Evolutionary conservation across 2,113 vertebrate genomes (phyloP).

Genomic region (Nicator chloris): DNA sequence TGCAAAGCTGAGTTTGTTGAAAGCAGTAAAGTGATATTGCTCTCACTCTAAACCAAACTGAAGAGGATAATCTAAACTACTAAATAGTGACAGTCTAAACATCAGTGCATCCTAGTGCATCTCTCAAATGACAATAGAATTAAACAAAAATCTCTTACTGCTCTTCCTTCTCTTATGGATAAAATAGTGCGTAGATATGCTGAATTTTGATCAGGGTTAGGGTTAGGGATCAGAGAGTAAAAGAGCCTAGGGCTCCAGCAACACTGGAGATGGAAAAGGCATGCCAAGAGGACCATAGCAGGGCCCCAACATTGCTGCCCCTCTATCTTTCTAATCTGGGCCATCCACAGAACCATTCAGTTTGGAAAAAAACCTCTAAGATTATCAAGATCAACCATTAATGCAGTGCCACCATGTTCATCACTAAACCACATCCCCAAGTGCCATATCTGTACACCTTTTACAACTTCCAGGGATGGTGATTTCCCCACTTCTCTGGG

Average conservation of each 20-base stretch:
- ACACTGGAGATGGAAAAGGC: neutral
- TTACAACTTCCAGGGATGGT: neutral
- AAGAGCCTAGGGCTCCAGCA: neutral
- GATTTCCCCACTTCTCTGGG: neutral
- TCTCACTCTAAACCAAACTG: neutral
- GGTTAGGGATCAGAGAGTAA: neutral
- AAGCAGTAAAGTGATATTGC: neutral
- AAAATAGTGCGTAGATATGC: neutral
- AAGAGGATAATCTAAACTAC: neutral
- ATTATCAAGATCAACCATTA: neutral
- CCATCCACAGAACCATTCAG: neutral
- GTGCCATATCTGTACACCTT: neutral
- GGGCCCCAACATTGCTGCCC: neutral
- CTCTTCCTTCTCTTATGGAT: neutral
- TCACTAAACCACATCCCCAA: neutral
- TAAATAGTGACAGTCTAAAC: neutral
- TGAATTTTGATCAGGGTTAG: neutral
- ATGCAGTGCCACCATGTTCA: fast-evolving
- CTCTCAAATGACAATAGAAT: neutral
- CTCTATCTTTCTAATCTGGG: neutral
- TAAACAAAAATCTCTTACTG: neutral
- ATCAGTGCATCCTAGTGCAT: neutral
- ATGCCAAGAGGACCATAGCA: neutral
- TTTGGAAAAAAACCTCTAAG: neutral
- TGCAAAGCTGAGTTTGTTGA: neutral